Evolutionary conservation across 2,113 vertebrate genomes (phyloP).

Genomic region (Chionis minor): DNA sequence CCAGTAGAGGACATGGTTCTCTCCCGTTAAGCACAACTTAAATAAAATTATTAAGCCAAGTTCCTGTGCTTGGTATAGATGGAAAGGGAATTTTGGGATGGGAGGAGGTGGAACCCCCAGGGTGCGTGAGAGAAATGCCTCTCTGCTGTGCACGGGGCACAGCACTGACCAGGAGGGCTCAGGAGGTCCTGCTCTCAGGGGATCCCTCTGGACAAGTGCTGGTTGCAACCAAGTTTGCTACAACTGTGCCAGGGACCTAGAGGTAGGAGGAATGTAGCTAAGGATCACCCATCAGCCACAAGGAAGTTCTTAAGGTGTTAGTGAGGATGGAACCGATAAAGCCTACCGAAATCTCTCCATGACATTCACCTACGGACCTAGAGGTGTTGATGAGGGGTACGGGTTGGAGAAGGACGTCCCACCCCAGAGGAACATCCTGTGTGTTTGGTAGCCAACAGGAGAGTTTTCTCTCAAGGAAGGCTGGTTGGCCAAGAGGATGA

Average conservation of each 20-base stretch:
- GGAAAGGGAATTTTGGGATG: background rate
- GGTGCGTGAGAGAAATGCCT: rapidly evolving
- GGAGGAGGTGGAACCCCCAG: background rate
- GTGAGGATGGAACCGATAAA: background rate
- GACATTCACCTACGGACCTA: background rate
- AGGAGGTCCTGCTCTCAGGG: background rate
- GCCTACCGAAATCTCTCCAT: background rate
- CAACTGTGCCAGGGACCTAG: background rate
- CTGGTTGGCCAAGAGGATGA: background rate
- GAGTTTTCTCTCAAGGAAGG: background rate
- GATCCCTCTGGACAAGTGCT: background rate
- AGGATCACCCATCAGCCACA: background rate
- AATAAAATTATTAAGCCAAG: background rate
- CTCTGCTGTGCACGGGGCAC: background rate
- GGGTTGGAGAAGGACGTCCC: background rate
- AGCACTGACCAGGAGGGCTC: background rate
- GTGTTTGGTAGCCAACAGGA: background rate
- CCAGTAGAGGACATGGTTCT: background rate
- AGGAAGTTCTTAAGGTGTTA: background rate
- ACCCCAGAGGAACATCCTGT: background rate
- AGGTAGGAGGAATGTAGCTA: background rate
- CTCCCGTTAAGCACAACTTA: background rate
- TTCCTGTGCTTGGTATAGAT: background rate
- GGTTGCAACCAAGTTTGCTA: too few relatives aligned
- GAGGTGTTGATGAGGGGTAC: background rate